Conservation (phyloP, 2,888 invertebrate genomes). For the Volucella inflata region DNA sequence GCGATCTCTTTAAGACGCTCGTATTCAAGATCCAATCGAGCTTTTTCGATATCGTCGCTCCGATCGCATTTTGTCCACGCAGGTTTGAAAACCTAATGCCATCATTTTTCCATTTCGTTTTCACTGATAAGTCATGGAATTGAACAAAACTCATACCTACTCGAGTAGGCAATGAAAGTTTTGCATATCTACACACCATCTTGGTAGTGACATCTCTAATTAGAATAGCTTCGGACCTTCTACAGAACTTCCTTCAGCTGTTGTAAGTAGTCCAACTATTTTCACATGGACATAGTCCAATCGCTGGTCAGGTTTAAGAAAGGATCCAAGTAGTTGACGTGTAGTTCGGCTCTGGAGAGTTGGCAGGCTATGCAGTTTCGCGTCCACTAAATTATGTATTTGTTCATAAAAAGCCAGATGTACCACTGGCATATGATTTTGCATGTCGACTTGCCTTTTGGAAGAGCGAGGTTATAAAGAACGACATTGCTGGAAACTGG, state of each 20-base stretch:
- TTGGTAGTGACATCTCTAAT: slow-evolving; percentile 80
- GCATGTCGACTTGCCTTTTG: slow-evolving; percentile 23
- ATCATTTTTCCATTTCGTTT: slow-evolving; percentile 82
- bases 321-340: slow-evolving; percentile 9
- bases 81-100: slow-evolving; percentile 78
- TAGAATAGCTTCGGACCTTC: slow-evolving; percentile 76
- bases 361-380: slow-evolving; percentile 33
- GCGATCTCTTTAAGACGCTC: too few species aligned
- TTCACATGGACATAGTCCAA: background rate
- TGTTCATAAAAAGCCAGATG: slow-evolving; percentile 52
- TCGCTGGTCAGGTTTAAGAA: background rate
- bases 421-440: slow-evolving; percentile 36
- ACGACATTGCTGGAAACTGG: background rate
- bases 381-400: slow-evolving; percentile 33
- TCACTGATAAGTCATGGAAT: slow-evolving; percentile 80
- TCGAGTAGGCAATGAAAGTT: slow-evolving; percentile 76
- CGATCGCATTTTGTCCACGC: too few species aligned
- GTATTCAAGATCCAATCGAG: too few species aligned
- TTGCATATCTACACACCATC: slow-evolving; percentile 77
- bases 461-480: slow-evolving; percentile 47
- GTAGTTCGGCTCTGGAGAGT: slow-evolving; percentile 7
- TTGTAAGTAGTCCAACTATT: too few species aligned
- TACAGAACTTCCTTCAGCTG: background rate
- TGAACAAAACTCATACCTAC: too few species aligned
- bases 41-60: too few species aligned